Evolutionary conservation across 2,797 vertebrate species (phyloP), one percentile per base, ranked within the genome.

Genomic region (Linurgus olivaceus): DNA sequence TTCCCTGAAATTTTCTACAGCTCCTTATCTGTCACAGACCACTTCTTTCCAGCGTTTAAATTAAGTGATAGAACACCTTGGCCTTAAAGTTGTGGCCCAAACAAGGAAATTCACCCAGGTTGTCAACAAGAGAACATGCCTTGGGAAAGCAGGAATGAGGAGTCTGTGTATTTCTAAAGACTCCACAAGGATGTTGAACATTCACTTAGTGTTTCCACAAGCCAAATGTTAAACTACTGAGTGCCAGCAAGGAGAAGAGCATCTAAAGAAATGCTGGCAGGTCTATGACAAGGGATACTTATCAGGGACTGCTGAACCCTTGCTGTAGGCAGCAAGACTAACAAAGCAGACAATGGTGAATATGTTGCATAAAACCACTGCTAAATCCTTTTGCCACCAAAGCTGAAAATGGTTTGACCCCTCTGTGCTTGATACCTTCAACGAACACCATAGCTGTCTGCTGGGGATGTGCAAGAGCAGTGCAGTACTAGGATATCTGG

Each of bases 61-160:
- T 51, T 2, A 62, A 25, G 8, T 31, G 23, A 48, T 15, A 72
- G 47, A 82, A 42, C 42, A 45, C 13, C 17, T 45, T 5, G 21
- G 29, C 31, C 23, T 51, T 58, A 65, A 63, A 44, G 0, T 1
- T 14, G 29, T 52, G 35, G n/a, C 10, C 18, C 50, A 65, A 78
- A 33, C 29, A 87, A 28, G n/a, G 37, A 57, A 78, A 73, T 54
- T 65, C 50, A 67, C 11, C 15, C 17, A 59, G 31, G 19, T 2
- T 0, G 0, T 66, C 55, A 65, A 21, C 17, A 68, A n/a, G 6
- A 38, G 24, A 61, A 52, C 0, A 5, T 23, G 33, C 6, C 19
- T 13, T 29, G 44, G 38, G 16, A 75, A 82, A 54, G 29, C 1
- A 3, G n/a, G 35, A 81, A 37, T 1, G 4, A 66, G 13, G 13